Percentiles rank a stretch among this genome's conserved stretches.
These are phyloP conservation scores for Lasioglossum villosulum DNA, from an alignment of 2,888 invertebrate species.

Conservation along the genomic window DNA sequence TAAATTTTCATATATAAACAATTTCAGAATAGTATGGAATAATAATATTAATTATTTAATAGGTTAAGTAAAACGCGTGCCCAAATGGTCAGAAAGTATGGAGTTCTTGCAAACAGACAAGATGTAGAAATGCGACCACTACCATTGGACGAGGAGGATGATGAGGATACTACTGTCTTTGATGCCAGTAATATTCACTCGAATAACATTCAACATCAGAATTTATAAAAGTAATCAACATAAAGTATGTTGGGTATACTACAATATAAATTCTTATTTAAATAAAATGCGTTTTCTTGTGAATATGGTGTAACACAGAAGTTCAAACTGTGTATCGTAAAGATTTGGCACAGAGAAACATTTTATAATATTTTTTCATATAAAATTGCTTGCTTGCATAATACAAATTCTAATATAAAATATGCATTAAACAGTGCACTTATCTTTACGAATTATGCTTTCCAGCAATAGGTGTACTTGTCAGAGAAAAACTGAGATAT, in stretches of 20 bases:
- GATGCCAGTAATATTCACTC: constrained; percentile 79
- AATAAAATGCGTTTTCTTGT: constrained; percentile 22
- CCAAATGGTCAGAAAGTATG: constrained; percentile 84
- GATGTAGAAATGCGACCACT: constrained; percentile 85
- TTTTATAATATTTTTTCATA: constrained; percentile 39
- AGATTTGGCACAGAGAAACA: constrained; percentile 21
- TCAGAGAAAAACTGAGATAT: constrained; percentile 38
- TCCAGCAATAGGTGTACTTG: constrained; percentile 60
- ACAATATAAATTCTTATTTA: constrained; percentile 26
- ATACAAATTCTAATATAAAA: constrained; percentile 39
- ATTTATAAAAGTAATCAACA: constrained; percentile 58
- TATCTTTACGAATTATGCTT: constrained; percentile 57
- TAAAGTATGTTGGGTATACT: constrained; percentile 22
- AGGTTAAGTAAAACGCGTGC: constrained; percentile 82
- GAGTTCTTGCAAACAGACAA: constrained; percentile 83
- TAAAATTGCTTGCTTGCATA: constrained; percentile 52
- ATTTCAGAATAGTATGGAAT: background rate
- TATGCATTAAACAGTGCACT: constrained; percentile 55
- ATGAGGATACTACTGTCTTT: constrained; percentile 84
- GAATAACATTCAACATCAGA: constrained; percentile 69
- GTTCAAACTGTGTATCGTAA: constrained; percentile 1
- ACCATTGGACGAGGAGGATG: constrained; percentile 84
- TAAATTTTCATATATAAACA: background rate
- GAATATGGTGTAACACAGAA: constrained; percentile 24
- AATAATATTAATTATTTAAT: constrained; percentile 24